These are phyloP conservation scores for Pristionchus fissidentatus DNA, from an alignment of 2,888 invertebrate species.

Conservation along the genomic window DNA sequence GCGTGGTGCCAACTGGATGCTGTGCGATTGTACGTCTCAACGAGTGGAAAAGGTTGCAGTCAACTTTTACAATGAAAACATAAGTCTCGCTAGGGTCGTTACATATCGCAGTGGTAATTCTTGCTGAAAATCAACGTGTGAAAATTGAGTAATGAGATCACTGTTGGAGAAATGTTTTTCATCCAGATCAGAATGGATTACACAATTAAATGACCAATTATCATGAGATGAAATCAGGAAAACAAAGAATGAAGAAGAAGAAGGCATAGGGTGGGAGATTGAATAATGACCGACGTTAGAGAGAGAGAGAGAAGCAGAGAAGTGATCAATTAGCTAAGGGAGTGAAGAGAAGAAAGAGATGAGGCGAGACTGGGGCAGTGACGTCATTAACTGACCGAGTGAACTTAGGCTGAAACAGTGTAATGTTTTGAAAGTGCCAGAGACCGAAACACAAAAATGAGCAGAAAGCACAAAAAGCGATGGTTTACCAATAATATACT, in stretches of 20 bases:
- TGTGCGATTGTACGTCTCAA: too few relatives aligned
- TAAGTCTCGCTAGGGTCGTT: background rate
- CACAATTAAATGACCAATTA: background rate
- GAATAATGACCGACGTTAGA: constrained; percentile 6
- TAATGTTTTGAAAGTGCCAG: too few relatives aligned
- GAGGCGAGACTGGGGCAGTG: too few relatives aligned
- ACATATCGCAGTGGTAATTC: too few relatives aligned
- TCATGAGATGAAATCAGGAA: background rate
- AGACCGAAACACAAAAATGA: too few relatives aligned
- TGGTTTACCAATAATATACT: too few relatives aligned
- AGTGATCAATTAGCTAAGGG: too few relatives aligned
- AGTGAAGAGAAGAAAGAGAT: too few relatives aligned
- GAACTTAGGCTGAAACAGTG: too few relatives aligned
- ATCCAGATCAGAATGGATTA: background rate
- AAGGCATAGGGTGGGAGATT: constrained; percentile 9
- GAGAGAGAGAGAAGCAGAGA: background rate
- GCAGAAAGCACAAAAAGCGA: too few relatives aligned
- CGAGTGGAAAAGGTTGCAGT: background rate
- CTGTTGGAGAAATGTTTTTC: background rate
- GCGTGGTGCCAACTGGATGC: background rate
- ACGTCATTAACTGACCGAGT: too few relatives aligned
- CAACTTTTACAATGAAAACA: background rate
- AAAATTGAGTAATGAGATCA: background rate
- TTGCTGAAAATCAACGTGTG: background rate
- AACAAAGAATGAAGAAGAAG: background rate